A percentile compares a stretch with the other conserved stretches of the same genome.
Evolutionary conservation across 2,888 invertebrate species (phyloP).

Genomic region (Palloptera scutellata): DNA sequence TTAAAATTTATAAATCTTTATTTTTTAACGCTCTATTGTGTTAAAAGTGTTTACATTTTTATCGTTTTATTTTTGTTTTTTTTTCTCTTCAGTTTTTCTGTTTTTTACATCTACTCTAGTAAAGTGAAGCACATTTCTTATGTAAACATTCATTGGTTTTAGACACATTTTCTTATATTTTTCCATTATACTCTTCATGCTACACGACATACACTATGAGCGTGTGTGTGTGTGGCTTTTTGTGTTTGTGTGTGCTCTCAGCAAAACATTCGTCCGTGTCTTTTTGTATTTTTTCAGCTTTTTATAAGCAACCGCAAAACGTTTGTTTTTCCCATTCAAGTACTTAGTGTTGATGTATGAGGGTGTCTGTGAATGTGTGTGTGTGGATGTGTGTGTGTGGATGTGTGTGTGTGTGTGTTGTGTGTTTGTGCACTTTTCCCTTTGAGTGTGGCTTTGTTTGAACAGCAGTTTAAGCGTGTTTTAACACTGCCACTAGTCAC

Average conservation of each 20-base stretch:
- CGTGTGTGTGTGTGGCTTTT: too few species aligned
- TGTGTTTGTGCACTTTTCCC: too few species aligned
- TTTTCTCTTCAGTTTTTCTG: constrained; percentile 29
- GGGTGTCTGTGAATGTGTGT: neutral
- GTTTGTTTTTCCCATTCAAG: neutral
- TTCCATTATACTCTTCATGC: neutral
- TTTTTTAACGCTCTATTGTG: neutral
- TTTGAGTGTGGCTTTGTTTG: constrained; percentile 35
- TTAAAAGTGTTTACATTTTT: constrained; percentile 33
- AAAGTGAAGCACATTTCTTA: constrained; percentile 37
- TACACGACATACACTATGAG: too few species aligned
- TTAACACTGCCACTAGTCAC: constrained; percentile 28
- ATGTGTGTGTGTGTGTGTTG: neutral
- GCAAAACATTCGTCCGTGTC: neutral
- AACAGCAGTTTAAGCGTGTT: constrained; percentile 39
- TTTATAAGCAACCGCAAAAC: neutral
- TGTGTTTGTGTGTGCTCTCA: neutral
- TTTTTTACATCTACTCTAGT: constrained; percentile 27
- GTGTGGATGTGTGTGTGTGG: neutral
- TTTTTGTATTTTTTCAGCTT: neutral
- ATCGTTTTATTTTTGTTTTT: constrained; percentile 33
- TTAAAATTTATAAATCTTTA: too few species aligned
- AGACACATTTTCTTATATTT: constrained; percentile 36
- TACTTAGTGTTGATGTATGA: neutral
- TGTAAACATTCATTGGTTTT: constrained; percentile 41